Base-by-base conservation (phyloP, 1,140 invertebrate genomes). In the Drosophila lacteicornis region DNA sequence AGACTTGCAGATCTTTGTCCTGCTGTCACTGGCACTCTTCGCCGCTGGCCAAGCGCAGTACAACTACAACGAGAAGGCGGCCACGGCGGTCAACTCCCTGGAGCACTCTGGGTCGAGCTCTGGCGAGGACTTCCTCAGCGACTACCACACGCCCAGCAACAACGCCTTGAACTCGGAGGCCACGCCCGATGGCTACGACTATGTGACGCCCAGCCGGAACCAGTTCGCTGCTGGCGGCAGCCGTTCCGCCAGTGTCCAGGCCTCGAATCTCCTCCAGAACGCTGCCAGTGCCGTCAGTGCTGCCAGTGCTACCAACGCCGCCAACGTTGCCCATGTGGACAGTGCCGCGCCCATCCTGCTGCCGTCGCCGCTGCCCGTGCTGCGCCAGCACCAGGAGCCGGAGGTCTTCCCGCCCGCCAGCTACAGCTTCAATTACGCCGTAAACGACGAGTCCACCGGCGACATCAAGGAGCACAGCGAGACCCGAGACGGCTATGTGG, bases 381-480 rank as follows among this genome's bases (percentile, higher is more conserved):
- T 68, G 7, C 62, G 68, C 0, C 68, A 85, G 12, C 53, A 58
- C 4, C 61, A 51, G 3, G 40, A 78, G n/a, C 73, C 73, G 0
- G 84, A 80, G 30, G n/a, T 71, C 19, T 88, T 68, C n/a, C 61
- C 84, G 0, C 84, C 84, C 0, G 85, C 84, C 17, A 78, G 57
- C 45, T 88, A 88, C n/a, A 83, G 66, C 27, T 88, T 66, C 9
- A 80, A 76, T 50, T 88, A 88, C 49, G 85, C 77, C 15, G 84
- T 88, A 0, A 78, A 88, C 22, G 84, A 88, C 17, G 80, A 79
- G 36, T 75, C 27, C 46, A 88, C 85, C 17, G 85, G 85, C 0
- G 85, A 88, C 43, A 88, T 88, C 27, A 88, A 88, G 63, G 80
- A 88, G n/a, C 85, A 88, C 30, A 78, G 59, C 38, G 84, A 88